Evolutionary conservation across 2,888 invertebrate genomes (phyloP).

Genomic region (Yponomeuta cagnagella): DNA sequence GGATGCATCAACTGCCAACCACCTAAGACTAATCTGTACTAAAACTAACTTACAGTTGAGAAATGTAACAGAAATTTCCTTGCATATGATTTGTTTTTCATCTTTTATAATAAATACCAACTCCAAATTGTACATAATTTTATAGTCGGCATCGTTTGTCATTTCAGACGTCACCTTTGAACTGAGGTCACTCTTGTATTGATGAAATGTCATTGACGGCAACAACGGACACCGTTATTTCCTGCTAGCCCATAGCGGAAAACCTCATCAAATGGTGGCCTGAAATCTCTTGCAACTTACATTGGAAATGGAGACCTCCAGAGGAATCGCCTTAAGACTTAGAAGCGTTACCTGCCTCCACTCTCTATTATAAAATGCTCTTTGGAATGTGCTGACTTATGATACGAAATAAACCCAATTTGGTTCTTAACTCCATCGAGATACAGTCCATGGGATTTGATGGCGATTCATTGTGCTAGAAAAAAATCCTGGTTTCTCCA

Average conservation of each 20-base stretch:
- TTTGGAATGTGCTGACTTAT: conserved; percentile 7
- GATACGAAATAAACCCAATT: background rate
- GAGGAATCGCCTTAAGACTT: background rate
- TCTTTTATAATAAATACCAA: too few relatives aligned
- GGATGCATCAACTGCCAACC: too few relatives aligned
- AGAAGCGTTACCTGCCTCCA: background rate
- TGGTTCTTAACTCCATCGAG: background rate
- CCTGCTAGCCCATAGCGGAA: background rate
- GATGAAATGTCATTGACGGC: conserved; percentile 7
- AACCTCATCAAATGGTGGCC: background rate
- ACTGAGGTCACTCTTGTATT: background rate
- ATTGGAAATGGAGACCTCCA: background rate
- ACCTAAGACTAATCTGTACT: too few relatives aligned
- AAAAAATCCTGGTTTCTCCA: background rate
- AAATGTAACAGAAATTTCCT: too few relatives aligned
- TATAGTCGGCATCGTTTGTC: background rate
- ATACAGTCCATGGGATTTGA: background rate
- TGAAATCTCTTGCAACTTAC: background rate
- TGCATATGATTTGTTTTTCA: background rate
- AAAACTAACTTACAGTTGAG: too few relatives aligned
- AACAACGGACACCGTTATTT: conserved; percentile 11
- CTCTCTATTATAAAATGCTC: conserved; percentile 1
- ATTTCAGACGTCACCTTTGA: background rate
- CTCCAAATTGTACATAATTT: background rate
- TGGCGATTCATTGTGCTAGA: background rate